Base-by-base conservation (phyloP, 1,140 invertebrate genomes). In the Sminthurides bifidus region DNA sequence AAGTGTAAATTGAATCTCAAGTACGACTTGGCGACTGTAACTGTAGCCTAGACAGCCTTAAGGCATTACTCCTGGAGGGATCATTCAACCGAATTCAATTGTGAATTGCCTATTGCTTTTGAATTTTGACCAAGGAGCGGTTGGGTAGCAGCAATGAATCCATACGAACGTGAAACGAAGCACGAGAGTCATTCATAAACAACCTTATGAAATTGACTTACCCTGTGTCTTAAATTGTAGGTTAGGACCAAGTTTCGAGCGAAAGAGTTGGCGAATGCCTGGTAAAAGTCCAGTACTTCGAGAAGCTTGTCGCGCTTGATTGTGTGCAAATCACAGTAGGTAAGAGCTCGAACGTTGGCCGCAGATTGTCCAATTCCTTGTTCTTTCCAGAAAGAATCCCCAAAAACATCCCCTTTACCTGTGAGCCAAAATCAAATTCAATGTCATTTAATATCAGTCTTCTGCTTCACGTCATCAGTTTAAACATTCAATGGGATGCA, bases 301-400 rank as follows among this genome's bases (percentile, higher is more conserved):
- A 97, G 79, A 41, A 96, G 77, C 70, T 87, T 85, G 72, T 92
- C 87, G 64, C 54, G 48, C 75, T 98, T 98, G 72, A 99, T 98
- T 65, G 92, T 92, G 75, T 98, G 95, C 66, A 99, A 79, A 79
- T 98, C 95, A 77, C 95, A 98, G 77, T 99, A 99, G 43, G 96
- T 99, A 59, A 98, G 77, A 52, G 94, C 95, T 61, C 94, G 81
- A 49, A 99, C 96, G 73, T 98, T 99, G 46, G 94, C 95, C 26
- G 93, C 92, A 51, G 93, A 96, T 73, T 98, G 95, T 6, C 95
- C 95, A 46, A 96, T 85, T 27, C 85, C 84, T 52, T 81, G 84
- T 73, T 96, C 91, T 73, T 94, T 93, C 96, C 95, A 99, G 74
- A 99, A 99, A 53, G 91, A 91, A 74, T 99, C 96, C 2, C 96